A percentile compares a stretch with the other conserved stretches of the same genome.
These are phyloP conservation scores for Ectobius pallidus DNA, from an alignment of 2,888 invertebrate genomes.

Conservation along the genomic window DNA sequence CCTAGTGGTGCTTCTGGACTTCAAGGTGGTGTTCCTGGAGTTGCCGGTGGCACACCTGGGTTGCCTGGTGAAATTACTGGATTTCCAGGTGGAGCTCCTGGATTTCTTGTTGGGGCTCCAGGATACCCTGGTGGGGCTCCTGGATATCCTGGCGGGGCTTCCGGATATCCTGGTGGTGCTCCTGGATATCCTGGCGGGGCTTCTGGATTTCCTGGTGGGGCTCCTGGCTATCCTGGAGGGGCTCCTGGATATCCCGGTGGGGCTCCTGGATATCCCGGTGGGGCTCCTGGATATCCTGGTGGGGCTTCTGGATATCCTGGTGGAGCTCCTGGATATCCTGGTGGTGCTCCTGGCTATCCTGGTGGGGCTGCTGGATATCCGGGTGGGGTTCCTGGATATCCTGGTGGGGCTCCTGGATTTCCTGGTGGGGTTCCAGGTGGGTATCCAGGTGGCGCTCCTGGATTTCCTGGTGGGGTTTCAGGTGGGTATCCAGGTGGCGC, in stretches of 20 bases:
- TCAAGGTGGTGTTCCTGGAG: slow-evolving; percentile 29
- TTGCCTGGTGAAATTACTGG: slow-evolving; percentile 24
- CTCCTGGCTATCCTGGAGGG: slow-evolving; percentile 20
- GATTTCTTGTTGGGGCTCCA: slow-evolving; percentile 14
- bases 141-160: not conserved
- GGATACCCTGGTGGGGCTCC: slow-evolving; percentile 1
- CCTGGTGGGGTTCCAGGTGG: slow-evolving; percentile 14
- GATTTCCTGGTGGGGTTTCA: slow-evolving; percentile 12
- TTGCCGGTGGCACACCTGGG: slow-evolving; percentile 35
- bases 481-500: not conserved
- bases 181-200: slow-evolving; percentile 27
- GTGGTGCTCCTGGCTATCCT: not conserved
- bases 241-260: not conserved
- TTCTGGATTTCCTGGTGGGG: not conserved
- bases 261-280: not conserved
- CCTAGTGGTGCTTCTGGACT: not conserved
- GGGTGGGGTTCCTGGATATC: slow-evolving; percentile 21
- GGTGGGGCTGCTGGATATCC: not conserved
- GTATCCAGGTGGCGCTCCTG: slow-evolving; percentile 22
- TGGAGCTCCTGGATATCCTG: not conserved
- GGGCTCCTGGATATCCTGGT: not conserved
- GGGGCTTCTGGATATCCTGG: not conserved
- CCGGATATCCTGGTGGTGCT: slow-evolving; percentile 29
- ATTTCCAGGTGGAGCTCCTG: slow-evolving; percentile 27
- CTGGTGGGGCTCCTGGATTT: slow-evolving; percentile 41